Evolutionary conservation across 2,797 vertebrate species (phyloP), one percentile per base, ranked within the genome.

Genomic region (Mionectes olivaceus): DNA sequence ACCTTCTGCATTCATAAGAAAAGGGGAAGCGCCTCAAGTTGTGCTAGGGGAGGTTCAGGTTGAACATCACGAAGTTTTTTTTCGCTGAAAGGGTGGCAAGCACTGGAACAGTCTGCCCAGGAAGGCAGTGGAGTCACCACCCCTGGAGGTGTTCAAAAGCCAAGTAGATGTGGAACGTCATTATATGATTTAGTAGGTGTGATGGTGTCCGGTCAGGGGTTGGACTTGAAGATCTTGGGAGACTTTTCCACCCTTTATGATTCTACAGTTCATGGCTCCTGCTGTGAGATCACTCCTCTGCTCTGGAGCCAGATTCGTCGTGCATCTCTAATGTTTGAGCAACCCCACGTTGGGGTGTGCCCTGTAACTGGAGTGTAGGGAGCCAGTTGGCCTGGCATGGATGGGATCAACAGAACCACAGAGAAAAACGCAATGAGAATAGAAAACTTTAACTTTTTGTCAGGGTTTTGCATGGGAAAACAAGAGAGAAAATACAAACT

Each of bases 201-300:
- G 49, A 17, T 33, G n/a, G 11, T 10, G 28, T 11, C 56, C 15
- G 50, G n/a, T 50, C 27, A 44, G 37, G 37, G n/a, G 23, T 1
- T 56, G 50, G 44, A 25, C 37, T 44, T 50, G n/a, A 44, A 64
- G 50, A 30, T 23, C 24, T 30, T 3, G 2, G 56, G 83, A 43
- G 13, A 22, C 5, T 50, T 76, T 70, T 25, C 50, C 43, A 56
- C 0, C 28, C 24, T 56, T 49, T 33, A 5, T 49, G 78, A 15
- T 25, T 50, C 49, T n/a, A 13, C n/a, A 32, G 23, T 21, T 69
- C 49, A 25, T 44, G 27, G 41, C 27, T 73, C 13, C 39, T 1
- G 0, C 3, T 64, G 41, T 10, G 71, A 76, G 9, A 25, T 41
- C 1, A 0, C 39, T 82, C 1, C 27, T 50, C 5, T 0, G 0